Conservation (phyloP, 2,888 invertebrate species). For the Polyommatus iphigenia region DNA sequence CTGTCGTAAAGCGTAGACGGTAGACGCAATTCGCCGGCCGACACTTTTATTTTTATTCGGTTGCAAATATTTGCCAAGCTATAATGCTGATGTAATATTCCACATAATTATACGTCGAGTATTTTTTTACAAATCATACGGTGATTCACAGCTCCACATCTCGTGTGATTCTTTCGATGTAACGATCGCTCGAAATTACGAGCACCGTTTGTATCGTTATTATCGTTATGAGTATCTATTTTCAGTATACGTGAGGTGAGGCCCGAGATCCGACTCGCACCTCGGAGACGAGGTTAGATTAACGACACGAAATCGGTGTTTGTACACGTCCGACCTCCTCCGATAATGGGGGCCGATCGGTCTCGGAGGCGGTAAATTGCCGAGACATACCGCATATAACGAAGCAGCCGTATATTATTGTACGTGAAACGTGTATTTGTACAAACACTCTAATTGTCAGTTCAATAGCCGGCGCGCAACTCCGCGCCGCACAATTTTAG, state of each 20-base stretch:
- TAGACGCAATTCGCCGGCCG: neutral
- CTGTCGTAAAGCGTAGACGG: neutral
- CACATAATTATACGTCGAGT: neutral
- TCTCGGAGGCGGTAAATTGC: constrained; percentile 72
- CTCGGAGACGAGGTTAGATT: constrained; percentile 64
- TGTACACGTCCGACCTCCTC: constrained; percentile 79
- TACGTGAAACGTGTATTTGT: constrained; percentile 51
- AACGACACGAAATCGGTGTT: constrained; percentile 78
- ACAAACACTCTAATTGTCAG: constrained; percentile 60
- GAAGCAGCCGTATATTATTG: constrained; percentile 61
- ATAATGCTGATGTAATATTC: neutral
- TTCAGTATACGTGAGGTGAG: constrained; percentile 72
- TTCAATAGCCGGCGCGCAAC: constrained; percentile 37
- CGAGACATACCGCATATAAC: constrained; percentile 70
- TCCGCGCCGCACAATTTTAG: constrained; percentile 16
- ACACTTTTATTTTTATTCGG: constrained; percentile 33
- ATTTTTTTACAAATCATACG: neutral
- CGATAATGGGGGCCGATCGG: constrained; percentile 77
- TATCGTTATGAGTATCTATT: constrained; percentile 67
- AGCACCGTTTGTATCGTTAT: constrained; percentile 58
- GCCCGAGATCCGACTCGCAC: constrained; percentile 64
- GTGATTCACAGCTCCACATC: neutral
- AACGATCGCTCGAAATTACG: constrained; percentile 33
- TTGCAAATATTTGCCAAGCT: constrained; percentile 33
- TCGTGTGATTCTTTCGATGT: constrained; percentile 12